Percentiles rank a stretch among this genome's conserved stretches.
Conservation (phyloP, 1,140 invertebrate species). For the Drosophila jambulina region DNA sequence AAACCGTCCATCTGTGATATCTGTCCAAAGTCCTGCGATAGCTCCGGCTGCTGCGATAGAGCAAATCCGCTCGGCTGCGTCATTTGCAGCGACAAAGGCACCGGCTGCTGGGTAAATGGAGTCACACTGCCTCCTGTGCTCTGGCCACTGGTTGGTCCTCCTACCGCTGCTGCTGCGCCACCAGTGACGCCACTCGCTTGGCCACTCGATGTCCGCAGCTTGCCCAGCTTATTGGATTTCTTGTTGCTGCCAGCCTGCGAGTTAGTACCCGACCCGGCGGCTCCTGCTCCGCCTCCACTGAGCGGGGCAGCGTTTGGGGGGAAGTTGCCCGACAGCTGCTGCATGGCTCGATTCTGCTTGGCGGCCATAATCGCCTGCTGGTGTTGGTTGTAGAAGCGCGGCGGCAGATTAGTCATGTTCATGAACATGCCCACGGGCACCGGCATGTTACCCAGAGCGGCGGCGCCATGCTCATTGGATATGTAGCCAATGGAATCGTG, state of each 20-base stretch:
- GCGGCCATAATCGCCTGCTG: slow-evolving; percentile 86
- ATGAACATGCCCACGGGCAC: slow-evolving; percentile 98
- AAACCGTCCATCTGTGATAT: slow-evolving; percentile 97
- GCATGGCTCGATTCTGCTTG: slow-evolving; percentile 70
- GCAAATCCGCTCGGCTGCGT: slow-evolving; percentile 88
- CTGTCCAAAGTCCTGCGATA: slow-evolving; percentile 96
- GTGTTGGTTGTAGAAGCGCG: slow-evolving; percentile 94
- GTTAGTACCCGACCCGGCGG: not conserved
- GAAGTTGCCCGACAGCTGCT: slow-evolving; percentile 18
- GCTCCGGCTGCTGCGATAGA: slow-evolving; percentile 92
- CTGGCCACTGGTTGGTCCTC: not conserved
- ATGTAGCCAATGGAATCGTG: slow-evolving; percentile 98
- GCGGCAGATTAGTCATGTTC: slow-evolving; percentile 96
- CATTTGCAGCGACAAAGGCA: slow-evolving; percentile 88
- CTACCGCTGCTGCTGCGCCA: slow-evolving; percentile 1
- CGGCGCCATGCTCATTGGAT: slow-evolving; percentile 93
- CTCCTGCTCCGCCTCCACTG: not conserved
- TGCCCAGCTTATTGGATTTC: slow-evolving; percentile 30
- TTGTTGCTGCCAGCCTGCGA: slow-evolving; percentile 23
- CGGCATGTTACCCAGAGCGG: slow-evolving; percentile 91
- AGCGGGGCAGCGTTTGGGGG: not conserved
- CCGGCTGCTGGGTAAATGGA: slow-evolving; percentile 86
- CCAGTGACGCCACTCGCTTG: not conserved
- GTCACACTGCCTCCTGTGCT: not conserved
- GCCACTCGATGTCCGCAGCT: slow-evolving; percentile 1